Evolutionary conservation across 2,113 vertebrate species (phyloP), one percentile per base, ranked within the genome.

Genomic region (Triplophysa rosa): DNA sequence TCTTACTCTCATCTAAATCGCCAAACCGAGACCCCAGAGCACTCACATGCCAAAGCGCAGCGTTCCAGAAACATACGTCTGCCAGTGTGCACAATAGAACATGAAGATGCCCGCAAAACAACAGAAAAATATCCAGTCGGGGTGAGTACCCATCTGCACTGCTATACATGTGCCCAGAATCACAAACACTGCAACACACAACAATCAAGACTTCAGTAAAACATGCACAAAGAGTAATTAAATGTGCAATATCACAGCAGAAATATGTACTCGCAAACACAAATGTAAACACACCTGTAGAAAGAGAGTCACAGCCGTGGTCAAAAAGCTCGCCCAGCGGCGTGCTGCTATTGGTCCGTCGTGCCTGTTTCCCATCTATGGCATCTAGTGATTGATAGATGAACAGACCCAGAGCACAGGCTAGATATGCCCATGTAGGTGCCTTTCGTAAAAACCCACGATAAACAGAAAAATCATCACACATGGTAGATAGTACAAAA

Each of bases 61-160:
- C 0, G 94, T 95, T 79, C 95, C 95, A 13, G 95, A 96, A 79
- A 96, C 95, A 24, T 95, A 96, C 0, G 95, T 95, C 91, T 96
- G 95, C 95, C 95, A 96, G 23, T 96, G 95, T 0, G 95, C 95
- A 84, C 95, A 95, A 91, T 96, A 96, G 88, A 96, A 96, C 94
- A 96, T 96, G 89, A 96, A 96, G 0, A 95, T 94, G 77, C 92
- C 95, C 86, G 94, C 95, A 87, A 96, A 96, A 91, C 95, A 96
- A 87, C 94, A 95, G 90, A 96, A 96, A 90, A 96, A 96, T 94
- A 96, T 95, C 94, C 95, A 95, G 75, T 95, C 95, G 80, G 95
- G 95, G 83, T 95, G 91, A 42, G 95, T 95, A 13, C 95, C 95
- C 89, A 96, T 91, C 76, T 95, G 95, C 59, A 94, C 93, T 29